Conservation (phyloP, 2,113 vertebrate species). For the Fulmarus glacialis region DNA sequence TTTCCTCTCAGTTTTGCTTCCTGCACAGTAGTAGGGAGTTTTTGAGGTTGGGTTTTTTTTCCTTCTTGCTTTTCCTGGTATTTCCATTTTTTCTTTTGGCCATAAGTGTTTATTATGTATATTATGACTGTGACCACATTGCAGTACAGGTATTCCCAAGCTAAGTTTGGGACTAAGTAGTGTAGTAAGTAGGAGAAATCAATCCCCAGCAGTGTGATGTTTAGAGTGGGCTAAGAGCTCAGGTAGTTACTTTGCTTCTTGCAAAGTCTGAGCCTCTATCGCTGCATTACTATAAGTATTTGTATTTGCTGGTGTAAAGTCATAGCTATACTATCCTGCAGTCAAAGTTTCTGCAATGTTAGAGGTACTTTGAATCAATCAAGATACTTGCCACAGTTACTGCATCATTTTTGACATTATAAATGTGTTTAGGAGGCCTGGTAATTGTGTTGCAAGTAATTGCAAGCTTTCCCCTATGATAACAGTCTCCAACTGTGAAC, state of each 20-base stretch:
- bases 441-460: not conserved
- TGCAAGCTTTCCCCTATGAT: not conserved
- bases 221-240: not conserved
- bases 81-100: not conserved
- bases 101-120: not conserved
- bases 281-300: not conserved
- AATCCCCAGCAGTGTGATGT: not conserved
- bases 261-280: not conserved
- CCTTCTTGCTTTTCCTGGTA: not conserved
- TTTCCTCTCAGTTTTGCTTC: not conserved
- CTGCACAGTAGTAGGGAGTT: not conserved
- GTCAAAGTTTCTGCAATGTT: not conserved
- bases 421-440: not conserved
- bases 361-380: not conserved
- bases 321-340: rapidly evolving
- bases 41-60: not conserved
- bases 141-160: not conserved
- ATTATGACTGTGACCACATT: not conserved
- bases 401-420: not conserved
- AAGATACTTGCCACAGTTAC: not conserved
- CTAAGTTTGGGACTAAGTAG: not conserved
- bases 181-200: not conserved
- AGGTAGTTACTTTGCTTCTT: not conserved
- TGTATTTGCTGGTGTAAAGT: not conserved
- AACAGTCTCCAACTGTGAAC: not conserved